These are phyloP conservation scores for Zaprionus davidi DNA, from an alignment of 1,140 invertebrate genomes.

Conservation along the genomic window DNA sequence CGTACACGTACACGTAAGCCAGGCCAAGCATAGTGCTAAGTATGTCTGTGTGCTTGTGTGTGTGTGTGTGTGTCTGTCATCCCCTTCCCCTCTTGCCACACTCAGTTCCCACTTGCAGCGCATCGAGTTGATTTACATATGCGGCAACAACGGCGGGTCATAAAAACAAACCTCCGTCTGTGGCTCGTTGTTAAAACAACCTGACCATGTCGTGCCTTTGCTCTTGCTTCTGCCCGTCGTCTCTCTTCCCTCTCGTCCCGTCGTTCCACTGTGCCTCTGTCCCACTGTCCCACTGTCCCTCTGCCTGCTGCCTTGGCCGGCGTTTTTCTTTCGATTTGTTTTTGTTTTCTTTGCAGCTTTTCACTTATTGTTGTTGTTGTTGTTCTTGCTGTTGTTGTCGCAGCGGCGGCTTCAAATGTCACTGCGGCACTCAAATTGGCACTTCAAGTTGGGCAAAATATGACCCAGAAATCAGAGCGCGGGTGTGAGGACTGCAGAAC, in stretches of 20 bases:
- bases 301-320: constrained; percentile 23
- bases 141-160: constrained; percentile 49
- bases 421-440: constrained; percentile 62
- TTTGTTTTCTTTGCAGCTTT: constrained; percentile 23
- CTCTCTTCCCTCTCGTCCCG: too few species aligned
- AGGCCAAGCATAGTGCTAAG: not conserved
- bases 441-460: constrained; percentile 63
- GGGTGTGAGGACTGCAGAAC: constrained; percentile 30
- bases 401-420: constrained; percentile 74
- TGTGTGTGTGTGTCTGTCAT: not conserved
- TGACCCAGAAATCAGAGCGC: constrained; percentile 71
- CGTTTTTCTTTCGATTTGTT: constrained; percentile 47
- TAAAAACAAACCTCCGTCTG: constrained; percentile 58
- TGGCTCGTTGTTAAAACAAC: constrained; percentile 68
- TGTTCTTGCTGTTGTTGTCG: constrained; percentile 17
- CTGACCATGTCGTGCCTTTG: constrained; percentile 68
- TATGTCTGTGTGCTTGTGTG: not conserved
- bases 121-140: constrained; percentile 77
- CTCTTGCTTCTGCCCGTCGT: not conserved
- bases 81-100: not conserved
- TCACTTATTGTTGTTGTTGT: not conserved
- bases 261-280: not conserved
- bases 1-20: constrained; percentile 53
- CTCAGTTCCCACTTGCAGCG: constrained; percentile 20
- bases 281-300: not conserved